Evolutionary conservation across 2,113 vertebrate genomes (phyloP).

Genomic region (Platysteira castanea): DNA sequence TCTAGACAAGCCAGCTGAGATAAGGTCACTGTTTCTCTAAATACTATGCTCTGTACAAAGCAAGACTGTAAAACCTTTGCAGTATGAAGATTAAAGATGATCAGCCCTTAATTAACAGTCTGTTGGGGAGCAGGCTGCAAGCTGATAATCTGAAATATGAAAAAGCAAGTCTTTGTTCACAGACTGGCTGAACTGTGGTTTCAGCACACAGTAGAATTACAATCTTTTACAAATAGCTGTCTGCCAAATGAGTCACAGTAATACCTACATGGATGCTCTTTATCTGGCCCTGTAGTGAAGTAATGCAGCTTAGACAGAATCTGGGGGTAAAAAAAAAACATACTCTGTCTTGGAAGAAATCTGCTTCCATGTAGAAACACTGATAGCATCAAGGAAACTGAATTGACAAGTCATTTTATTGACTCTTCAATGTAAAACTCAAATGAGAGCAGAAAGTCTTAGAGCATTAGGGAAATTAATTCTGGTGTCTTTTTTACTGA

Average conservation of each 20-base stretch:
- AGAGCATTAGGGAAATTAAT: background rate
- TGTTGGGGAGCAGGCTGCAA: background rate
- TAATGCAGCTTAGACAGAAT: background rate
- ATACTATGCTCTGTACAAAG: background rate
- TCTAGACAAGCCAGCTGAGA: background rate
- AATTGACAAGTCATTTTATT: background rate
- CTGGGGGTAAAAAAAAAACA: background rate
- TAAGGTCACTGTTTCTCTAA: background rate
- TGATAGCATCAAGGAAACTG: background rate
- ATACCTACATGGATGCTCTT: background rate
- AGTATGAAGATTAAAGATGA: background rate
- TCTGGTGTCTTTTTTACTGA: background rate
- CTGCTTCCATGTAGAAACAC: background rate
- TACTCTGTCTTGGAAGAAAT: background rate
- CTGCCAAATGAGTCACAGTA: background rate
- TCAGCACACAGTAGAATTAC: background rate
- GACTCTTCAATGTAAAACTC: background rate
- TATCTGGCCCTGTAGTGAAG: background rate
- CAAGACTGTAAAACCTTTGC: background rate
- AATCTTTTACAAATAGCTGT: background rate
- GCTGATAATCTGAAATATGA: background rate
- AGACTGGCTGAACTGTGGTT: background rate
- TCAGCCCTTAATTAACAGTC: background rate
- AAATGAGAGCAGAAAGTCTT: background rate
- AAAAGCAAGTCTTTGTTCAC: background rate